A percentile compares a stretch with the other conserved stretches of the same genome.
Evolutionary conservation across 2,888 invertebrate genomes (phyloP).

Genomic region (Coremacera marginata): DNA sequence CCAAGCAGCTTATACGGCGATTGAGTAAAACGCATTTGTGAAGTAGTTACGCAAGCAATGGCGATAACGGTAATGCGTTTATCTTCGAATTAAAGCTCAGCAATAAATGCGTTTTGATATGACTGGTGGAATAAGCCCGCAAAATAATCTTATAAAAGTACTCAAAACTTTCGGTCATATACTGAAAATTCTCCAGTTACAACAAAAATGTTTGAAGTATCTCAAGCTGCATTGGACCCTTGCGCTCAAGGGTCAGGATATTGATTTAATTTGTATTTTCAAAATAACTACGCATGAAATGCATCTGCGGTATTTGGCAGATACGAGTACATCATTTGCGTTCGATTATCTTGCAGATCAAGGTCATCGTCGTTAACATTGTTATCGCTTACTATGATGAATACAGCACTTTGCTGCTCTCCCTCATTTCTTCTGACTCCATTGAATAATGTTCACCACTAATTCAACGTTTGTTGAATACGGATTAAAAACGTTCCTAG

Average conservation of each 20-base stretch:
- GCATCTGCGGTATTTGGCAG: background rate
- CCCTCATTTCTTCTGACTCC: background rate
- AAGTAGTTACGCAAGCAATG: background rate
- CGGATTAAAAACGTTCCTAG: background rate
- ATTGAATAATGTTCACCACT: background rate
- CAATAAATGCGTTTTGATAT: no score
- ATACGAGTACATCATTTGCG: background rate
- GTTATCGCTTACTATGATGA: background rate
- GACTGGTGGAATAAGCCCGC: no score
- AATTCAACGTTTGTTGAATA: background rate
- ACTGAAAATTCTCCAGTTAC: no score
- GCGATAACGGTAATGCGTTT: background rate
- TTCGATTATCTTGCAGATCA: background rate
- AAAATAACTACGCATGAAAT: background rate
- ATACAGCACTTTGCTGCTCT: background rate
- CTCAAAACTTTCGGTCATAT: no score
- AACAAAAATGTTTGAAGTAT: no score
- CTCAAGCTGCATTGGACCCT: background rate
- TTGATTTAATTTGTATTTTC: background rate
- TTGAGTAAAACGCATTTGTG: no score
- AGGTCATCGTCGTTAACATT: background rate
- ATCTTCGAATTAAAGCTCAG: background rate
- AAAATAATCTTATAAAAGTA: no score
- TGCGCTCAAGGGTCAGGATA: background rate
- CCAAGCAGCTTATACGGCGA: background rate